These are phyloP conservation scores for Peucedramus taeniatus DNA, from an alignment of 2,113 vertebrate species.

Conservation along the genomic window DNA sequence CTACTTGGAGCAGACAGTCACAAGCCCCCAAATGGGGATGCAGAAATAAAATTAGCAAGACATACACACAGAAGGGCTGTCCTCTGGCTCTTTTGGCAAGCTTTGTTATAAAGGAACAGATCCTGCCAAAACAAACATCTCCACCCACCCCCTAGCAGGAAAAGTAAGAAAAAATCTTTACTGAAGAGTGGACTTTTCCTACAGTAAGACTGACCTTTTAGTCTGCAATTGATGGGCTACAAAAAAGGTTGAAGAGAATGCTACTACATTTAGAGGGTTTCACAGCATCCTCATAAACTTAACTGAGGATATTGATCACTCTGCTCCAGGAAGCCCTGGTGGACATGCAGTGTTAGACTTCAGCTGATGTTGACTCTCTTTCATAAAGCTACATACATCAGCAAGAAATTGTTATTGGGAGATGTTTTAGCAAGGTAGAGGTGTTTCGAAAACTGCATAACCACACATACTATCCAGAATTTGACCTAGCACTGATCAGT, in stretches of 20 bases:
- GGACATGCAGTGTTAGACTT: neutral
- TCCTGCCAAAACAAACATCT: neutral
- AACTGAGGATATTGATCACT: constrained; percentile 24
- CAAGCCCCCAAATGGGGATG: neutral
- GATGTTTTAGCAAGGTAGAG: neutral
- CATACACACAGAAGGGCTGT: neutral
- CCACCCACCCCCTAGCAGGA: neutral
- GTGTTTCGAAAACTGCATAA: neutral
- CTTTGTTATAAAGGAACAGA: neutral
- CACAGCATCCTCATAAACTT: constrained; percentile 49
- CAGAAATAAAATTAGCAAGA: neutral
- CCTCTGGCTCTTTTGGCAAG: neutral
- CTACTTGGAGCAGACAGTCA: neutral
- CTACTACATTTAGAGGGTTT: constrained; percentile 26
- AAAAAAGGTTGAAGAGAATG: constrained; percentile 52
- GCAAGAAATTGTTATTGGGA: constrained; percentile 44
- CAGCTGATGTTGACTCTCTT: constrained; percentile 32
- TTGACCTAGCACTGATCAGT: neutral
- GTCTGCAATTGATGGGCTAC: constrained; percentile 49
- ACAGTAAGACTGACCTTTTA: constrained; percentile 22
- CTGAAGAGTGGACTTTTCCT: neutral
- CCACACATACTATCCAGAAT: neutral
- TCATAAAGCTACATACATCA: constrained; percentile 25
- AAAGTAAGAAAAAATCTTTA: neutral
- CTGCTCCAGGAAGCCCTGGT: neutral